Evolutionary conservation across 2,888 invertebrate species (phyloP), one percentile per base, ranked within the genome.

Genomic region (Silvanus unidentatus): DNA sequence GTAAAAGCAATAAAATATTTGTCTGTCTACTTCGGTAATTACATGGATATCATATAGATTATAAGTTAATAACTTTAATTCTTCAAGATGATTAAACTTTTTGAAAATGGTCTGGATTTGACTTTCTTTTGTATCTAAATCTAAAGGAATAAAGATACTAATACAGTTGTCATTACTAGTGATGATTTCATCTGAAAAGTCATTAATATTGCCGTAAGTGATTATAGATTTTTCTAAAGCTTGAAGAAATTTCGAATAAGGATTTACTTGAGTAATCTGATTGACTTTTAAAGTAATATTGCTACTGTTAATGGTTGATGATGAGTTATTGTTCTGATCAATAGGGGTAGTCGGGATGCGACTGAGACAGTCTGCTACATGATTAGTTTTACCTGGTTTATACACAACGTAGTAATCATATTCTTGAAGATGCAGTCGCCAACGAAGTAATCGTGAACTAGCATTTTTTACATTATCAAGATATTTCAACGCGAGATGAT

Each of bases 321-420:
- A n/a, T n/a, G n/a, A n/a, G n/a, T n/a, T n/a, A n/a, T n/a, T n/a
- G n/a, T n/a, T n/a, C n/a, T n/a, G n/a, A n/a, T n/a, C n/a, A n/a
- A n/a, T n/a, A n/a, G n/a, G n/a, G n/a, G n/a, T n/a, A n/a, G n/a
- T n/a, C n/a, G 32, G 32, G 4, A 12, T n/a, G 5, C 32, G n/a
- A 11, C 32, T 32, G n/a, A n/a, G n/a, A n/a, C n/a, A n/a, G n/a
- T 37, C 37, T 6, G 16, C 37, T 9, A 15, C 15, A 6, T 10
- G 3, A 16, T 37, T 37, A 15, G 15, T 4, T 37, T 37, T 37
- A 11, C 37, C 37, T n/a, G 37, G 37, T 32, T 43, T 13, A 29
- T 38, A 12, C 28, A 22, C 16, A 16, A 22, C n/a, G 27, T 34
- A 16, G 30, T 38, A 44, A 34, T 46, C 46, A 30, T 46, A 45